Conservation (phyloP, 1,140 invertebrate species). For the Xylocopa sonorina region DNA sequence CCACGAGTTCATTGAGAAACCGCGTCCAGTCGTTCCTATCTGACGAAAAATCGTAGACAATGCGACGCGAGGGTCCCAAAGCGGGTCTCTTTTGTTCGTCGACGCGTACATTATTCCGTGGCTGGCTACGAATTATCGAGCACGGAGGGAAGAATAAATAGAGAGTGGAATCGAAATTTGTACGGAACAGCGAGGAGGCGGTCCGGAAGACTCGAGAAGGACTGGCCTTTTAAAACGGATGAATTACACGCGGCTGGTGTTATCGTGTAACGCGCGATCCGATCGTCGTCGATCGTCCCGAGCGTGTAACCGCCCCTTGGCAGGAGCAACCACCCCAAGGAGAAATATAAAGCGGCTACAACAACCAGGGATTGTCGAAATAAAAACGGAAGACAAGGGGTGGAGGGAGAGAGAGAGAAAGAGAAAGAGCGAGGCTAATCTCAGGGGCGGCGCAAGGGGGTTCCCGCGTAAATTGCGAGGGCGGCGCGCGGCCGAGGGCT, state of each 20-base stretch:
- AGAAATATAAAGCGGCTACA: constrained; percentile 10
- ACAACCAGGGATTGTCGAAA: constrained; percentile 43
- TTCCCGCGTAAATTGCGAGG: constrained; percentile 61
- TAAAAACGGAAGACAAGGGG: constrained; percentile 30
- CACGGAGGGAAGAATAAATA: constrained; percentile 42
- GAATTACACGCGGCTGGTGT: neutral
- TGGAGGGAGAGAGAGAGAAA: too few relatives aligned
- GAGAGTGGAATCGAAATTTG: constrained; percentile 39
- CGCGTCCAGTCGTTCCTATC: constrained; percentile 44
- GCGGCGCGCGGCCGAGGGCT: constrained; percentile 34
- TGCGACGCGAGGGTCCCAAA: constrained; percentile 25
- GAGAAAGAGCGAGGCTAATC: constrained; percentile 54
- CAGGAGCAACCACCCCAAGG: neutral
- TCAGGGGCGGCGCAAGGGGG: constrained; percentile 21
- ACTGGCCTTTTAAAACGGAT: constrained; percentile 11
- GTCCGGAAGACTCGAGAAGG: neutral
- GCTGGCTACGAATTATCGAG: constrained; percentile 51
- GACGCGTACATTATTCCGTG: constrained; percentile 34
- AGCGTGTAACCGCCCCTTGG: too few relatives aligned
- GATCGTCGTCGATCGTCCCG: too few relatives aligned
- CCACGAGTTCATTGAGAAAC: constrained; percentile 50
- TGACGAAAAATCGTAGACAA: constrained; percentile 62
- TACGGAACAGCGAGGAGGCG: constrained; percentile 19
- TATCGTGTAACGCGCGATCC: constrained; percentile 9
- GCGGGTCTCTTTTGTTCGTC: constrained; percentile 31